Conservation (phyloP, 30 jellyfish, hydroid and myxozoan species). For the Nemopilema nomurai region DNA sequence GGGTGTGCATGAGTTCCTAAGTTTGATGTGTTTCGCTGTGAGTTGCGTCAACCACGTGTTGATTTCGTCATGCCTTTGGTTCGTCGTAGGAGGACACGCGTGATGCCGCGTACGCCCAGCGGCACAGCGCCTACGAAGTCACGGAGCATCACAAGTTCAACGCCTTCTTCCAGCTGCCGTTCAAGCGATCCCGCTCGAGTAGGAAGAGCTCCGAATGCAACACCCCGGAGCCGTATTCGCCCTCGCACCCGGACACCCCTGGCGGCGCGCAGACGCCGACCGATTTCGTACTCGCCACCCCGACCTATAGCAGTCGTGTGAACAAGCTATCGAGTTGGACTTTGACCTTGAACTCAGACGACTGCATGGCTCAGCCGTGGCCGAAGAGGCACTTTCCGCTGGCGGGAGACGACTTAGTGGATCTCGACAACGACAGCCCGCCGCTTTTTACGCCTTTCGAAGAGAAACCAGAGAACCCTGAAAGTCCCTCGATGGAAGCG, state of each 20-base stretch:
- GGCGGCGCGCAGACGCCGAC: slow-evolving; percentile 71
- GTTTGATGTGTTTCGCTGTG: too few relatives aligned
- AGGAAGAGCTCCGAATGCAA: slow-evolving; percentile 90
- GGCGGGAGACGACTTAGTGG: slow-evolving; percentile 44
- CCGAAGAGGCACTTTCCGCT: slow-evolving; percentile 81
- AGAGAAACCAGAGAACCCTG: not conserved
- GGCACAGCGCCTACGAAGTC: slow-evolving; percentile 89
- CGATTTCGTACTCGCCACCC: slow-evolving; percentile 65
- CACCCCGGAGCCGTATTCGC: slow-evolving; percentile 97
- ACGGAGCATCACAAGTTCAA: slow-evolving; percentile 82
- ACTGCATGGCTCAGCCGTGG: slow-evolving; percentile 81
- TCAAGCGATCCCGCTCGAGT: slow-evolving; percentile 69
- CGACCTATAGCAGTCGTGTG: slow-evolving; percentile 20
- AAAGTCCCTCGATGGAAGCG: not conserved
- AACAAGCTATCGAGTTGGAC: slow-evolving; percentile 39
- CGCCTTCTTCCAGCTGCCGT: slow-evolving; percentile 77
- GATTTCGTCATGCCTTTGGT: too few relatives aligned
- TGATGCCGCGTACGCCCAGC: slow-evolving; percentile 68
- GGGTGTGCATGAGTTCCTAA: too few relatives aligned
- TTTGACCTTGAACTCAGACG: slow-evolving; percentile 58
- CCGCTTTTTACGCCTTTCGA: not conserved
- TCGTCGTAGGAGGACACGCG: slow-evolving; percentile 74
- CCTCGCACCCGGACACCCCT: slow-evolving; percentile 68
- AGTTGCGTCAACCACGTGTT: too few relatives aligned
- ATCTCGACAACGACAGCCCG: slow-evolving; percentile 2